These are phyloP conservation scores for Pogona vitticeps DNA, from an alignment of 2,113 vertebrate species.

Conservation along the genomic window DNA sequence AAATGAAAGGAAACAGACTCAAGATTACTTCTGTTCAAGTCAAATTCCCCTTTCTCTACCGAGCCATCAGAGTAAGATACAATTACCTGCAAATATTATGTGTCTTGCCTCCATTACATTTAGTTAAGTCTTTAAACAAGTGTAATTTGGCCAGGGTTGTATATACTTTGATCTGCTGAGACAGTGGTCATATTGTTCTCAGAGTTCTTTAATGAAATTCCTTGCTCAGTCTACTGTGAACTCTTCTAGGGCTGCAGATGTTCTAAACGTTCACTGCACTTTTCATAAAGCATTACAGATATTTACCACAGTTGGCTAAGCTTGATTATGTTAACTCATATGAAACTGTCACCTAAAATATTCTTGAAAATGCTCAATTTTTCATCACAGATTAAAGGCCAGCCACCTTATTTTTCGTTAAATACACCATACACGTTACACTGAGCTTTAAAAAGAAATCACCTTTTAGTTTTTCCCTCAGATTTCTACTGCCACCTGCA, in stretches of 20 bases:
- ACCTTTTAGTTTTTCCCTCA: slow-evolving; percentile 9
- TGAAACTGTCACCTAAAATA: neutral
- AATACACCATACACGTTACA: neutral
- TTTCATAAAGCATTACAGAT: neutral
- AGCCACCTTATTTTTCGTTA: neutral
- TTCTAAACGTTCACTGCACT: neutral
- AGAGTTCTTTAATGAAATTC: neutral
- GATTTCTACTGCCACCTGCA: slow-evolving; percentile 66
- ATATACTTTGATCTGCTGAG: neutral
- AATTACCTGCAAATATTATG: too few relatives aligned
- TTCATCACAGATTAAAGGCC: neutral
- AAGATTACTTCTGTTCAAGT: too few relatives aligned
- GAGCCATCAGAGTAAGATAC: too few relatives aligned
- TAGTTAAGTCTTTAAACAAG: neutral
- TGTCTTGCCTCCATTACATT: neutral
- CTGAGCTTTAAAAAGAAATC: neutral
- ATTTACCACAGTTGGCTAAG: neutral
- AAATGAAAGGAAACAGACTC: too few relatives aligned
- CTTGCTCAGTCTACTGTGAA: neutral
- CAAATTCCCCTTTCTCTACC: too few relatives aligned
- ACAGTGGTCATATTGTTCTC: neutral
- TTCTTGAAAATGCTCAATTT: neutral
- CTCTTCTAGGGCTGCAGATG: neutral
- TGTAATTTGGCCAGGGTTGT: neutral
- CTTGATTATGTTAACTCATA: neutral